A percentile compares a stretch with the other conserved stretches of the same genome.
Conservation (phyloP, 2,113 vertebrate genomes). For the Takifugu bimaculatus region DNA sequence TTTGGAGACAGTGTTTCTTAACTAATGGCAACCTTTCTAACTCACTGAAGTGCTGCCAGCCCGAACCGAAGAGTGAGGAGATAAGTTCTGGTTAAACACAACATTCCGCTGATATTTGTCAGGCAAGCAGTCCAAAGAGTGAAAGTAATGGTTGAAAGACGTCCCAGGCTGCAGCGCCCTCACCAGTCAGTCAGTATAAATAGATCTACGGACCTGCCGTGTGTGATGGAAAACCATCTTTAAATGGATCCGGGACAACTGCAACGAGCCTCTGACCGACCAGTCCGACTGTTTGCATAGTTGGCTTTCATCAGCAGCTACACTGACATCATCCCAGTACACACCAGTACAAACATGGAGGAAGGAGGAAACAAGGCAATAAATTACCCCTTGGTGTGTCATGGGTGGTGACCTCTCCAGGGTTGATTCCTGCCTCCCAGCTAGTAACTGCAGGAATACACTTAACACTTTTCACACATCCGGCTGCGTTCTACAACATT, state of each 20-base stretch:
- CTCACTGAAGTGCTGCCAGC: background rate
- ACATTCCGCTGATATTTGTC: too few relatives aligned
- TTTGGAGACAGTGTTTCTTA: background rate
- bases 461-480: too few relatives aligned
- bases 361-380: too few relatives aligned
- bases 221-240: background rate
- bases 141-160: background rate
- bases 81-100: too few relatives aligned
- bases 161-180: too few relatives aligned
- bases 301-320: background rate
- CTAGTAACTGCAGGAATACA: too few relatives aligned
- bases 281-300: background rate
- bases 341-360: background rate
- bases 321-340: background rate
- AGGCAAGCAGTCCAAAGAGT: too few relatives aligned
- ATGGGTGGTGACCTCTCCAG: too few relatives aligned
- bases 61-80: too few relatives aligned
- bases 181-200: background rate
- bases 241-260: background rate
- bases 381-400: too few relatives aligned
- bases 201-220: background rate
- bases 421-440: too few relatives aligned
- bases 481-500: too few relatives aligned
- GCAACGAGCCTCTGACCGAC: background rate
- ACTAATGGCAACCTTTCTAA: background rate